A percentile compares a stretch with the other conserved stretches of the same genome.
These are phyloP conservation scores for Austrolebias charrua DNA, from an alignment of 2,797 vertebrate species.

Conservation along the genomic window DNA sequence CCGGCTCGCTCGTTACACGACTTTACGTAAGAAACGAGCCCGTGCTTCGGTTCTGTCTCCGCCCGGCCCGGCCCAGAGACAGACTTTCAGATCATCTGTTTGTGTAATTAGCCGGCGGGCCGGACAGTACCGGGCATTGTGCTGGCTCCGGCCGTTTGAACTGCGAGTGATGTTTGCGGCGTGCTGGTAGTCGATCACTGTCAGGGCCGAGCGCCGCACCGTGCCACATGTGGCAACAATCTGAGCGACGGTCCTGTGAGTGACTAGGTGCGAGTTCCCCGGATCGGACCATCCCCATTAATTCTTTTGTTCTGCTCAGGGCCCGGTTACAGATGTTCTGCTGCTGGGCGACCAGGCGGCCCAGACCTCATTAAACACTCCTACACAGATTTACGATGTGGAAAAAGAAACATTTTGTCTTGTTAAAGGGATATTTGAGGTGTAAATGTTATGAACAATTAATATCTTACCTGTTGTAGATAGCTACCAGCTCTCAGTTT, in stretches of 20 bases:
- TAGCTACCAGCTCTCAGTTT: no score
- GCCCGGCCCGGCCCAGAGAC: conserved; percentile 42
- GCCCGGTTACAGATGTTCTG: conserved; percentile 52
- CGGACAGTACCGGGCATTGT: conserved; percentile 50
- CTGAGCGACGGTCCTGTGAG: conserved; percentile 81
- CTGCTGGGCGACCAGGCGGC: conserved; percentile 61
- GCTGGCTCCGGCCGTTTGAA: conserved; percentile 61
- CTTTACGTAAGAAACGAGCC: conserved; percentile 78
- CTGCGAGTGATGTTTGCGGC: conserved; percentile 65
- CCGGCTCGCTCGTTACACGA: conserved; percentile 84
- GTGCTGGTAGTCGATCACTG: conserved; percentile 79
- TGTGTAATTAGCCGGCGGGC: conserved; percentile 66
- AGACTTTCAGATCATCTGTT: conserved; percentile 67
- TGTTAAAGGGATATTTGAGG: conserved; percentile 7
- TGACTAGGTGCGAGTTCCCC: conserved; percentile 75
- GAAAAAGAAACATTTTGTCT: conserved; percentile 46
- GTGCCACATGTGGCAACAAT: conserved; percentile 85
- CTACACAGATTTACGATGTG: conserved; percentile 15
- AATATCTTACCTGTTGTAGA: no score
- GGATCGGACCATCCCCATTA: conserved; percentile 71
- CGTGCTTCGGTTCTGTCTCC: conserved; percentile 55
- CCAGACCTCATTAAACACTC: conserved; percentile 52
- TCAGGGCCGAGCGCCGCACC: conserved; percentile 72
- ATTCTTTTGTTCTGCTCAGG: conserved; percentile 59
- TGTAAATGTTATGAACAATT: no score